These are phyloP conservation scores for Zosterops japonicus DNA, from an alignment of 2,113 vertebrate genomes.

Conservation along the genomic window DNA sequence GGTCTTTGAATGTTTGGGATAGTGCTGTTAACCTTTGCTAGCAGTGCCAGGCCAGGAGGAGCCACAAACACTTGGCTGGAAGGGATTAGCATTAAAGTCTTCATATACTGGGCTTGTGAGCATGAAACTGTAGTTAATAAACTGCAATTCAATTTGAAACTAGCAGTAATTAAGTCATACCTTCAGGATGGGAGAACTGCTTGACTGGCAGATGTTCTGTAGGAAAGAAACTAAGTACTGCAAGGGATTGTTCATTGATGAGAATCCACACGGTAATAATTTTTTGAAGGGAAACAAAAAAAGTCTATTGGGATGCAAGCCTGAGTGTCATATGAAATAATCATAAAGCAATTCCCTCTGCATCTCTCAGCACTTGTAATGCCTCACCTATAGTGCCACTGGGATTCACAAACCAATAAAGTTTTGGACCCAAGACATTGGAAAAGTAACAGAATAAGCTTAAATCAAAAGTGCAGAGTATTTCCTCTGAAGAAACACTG, in stretches of 20 bases:
- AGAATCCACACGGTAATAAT: neutral
- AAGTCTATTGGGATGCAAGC: neutral
- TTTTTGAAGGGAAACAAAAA: neutral
- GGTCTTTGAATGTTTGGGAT: neutral
- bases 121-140: neutral
- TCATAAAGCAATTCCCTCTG: neutral
- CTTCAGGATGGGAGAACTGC: neutral
- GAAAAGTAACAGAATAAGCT: neutral
- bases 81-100: neutral
- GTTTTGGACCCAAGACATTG: neutral
- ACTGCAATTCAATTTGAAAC: neutral
- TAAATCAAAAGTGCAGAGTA: neutral
- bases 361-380: neutral
- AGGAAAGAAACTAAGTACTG: neutral
- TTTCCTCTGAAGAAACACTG: neutral
- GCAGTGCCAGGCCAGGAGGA: neutral
- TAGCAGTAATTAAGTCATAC: neutral
- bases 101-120: neutral
- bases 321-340: neutral
- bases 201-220: neutral
- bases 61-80: neutral
- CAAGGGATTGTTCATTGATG: neutral
- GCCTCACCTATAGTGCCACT: neutral
- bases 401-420: neutral
- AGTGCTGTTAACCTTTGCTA: neutral